Conservation (phyloP, 2,113 vertebrate species). For the Neomonachus schauinslandi region DNA sequence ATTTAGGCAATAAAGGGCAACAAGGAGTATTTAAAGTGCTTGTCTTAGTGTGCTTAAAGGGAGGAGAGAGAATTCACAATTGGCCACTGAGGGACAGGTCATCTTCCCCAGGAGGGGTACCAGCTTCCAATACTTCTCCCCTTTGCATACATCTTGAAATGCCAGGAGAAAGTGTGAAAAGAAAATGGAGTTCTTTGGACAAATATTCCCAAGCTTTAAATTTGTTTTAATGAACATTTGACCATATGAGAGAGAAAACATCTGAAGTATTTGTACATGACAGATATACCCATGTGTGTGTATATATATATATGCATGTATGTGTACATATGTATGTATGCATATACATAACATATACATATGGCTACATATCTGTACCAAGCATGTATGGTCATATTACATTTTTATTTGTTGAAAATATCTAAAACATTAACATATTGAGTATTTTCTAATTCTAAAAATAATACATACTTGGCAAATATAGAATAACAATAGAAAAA, state of each 20-base stretch:
- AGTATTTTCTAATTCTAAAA: constrained; percentile 11
- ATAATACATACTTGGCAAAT: not conserved
- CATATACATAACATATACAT: not conserved
- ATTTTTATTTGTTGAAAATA: not conserved
- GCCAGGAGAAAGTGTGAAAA: not conserved
- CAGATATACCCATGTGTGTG: not conserved
- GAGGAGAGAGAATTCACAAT: not conserved
- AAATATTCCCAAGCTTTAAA: not conserved
- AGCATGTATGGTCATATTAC: not conserved
- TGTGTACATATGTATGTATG: not conserved
- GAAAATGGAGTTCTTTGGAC: constrained; percentile 9
- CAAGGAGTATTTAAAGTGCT: not conserved
- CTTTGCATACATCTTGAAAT: not conserved
- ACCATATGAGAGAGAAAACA: not conserved
- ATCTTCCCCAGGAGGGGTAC: not conserved
- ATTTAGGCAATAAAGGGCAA: not conserved
- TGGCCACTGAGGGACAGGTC: not conserved
- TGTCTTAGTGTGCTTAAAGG: not conserved
- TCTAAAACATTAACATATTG: not conserved
- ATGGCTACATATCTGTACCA: not conserved
- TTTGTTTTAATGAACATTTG: not conserved
- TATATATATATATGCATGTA: not conserved
- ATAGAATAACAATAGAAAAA: not conserved
- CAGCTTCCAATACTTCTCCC: not conserved
- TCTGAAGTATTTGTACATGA: not conserved